Base-by-base conservation (phyloP, 2,113 vertebrate species). In the Oryzias melastigma region DNA sequence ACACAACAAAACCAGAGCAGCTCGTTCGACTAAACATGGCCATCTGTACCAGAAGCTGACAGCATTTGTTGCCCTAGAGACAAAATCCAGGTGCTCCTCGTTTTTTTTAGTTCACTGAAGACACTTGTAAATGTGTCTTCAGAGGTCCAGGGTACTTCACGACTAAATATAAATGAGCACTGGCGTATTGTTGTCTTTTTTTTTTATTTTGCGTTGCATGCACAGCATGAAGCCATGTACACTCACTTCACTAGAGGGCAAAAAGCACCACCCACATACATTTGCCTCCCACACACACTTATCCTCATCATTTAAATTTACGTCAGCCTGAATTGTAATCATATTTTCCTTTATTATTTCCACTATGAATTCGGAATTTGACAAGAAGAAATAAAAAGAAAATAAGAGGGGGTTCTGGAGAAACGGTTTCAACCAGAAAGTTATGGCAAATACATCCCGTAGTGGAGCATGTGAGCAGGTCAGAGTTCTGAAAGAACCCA, bases 201-300 rank as follows among this genome's bases (percentile, higher is more conserved):
- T 44, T 47, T 35, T 8, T 10, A 10, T 25, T 25, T 27, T 27
- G 25, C 25, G 35, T 35, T 35, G 35, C 45, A 40, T 42, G 44
- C 20, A 61, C 24, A 22, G 58, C 41, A 45, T 51, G 47, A 75
- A 60, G 54, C 64, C 66, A 61, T 35, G 58, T 81, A 75, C 57
- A 53, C 61, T 82, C 63, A 54, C 53, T 67, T 72, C 65, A 66
- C 65, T 75, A 75, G 51, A 86, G 80, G 60, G 71, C 67, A 83
- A 73, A 73, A 78, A 70, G 65, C 56, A 77, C 65, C 83, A 65
- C 84, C 86, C 80, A 88, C 86, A 25, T 58, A 57, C 58, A 55
- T 43, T 58, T 48, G 40, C 75, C 74, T 61, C 84, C 81, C 60
- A 75, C 83, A 45, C 69, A 40, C 69, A 72, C 71, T 77, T 51